Evolutionary conservation across 37 sponge, comb jelly and placozoan genomes (phyloP), one percentile per base, ranked within the genome.

Genomic region (Crambe crambe): DNA sequence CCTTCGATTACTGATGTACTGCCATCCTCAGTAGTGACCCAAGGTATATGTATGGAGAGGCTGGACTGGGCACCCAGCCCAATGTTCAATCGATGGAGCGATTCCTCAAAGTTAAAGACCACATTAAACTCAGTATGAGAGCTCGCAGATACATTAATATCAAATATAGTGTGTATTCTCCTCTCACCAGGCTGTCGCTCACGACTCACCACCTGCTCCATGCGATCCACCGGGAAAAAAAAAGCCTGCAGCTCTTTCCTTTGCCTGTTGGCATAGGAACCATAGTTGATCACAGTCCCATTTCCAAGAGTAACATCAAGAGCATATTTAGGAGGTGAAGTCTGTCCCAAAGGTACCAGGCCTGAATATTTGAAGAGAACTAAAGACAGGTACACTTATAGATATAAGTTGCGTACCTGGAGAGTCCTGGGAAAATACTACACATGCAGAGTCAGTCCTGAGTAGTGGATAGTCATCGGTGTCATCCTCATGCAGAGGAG

Each of bases 171-270:
- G 64, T 70, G 83, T 17, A 83, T 73, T 63, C 91, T 80, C 71
- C 41, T 81, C 59, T 88, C 79, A 20, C 94, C 94, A 4, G 80
- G 66, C 30, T 67, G 51, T 34, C 87, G 94, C 25, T 64, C 0
- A 21, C 23, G n/a, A n/a, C 87, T 78, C 10, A 83, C 73, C n/a
- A 71, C 68, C 2, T 69, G 31, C 27, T 60, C 79, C 23, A 32
- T 34, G 69, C 78, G 83, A 72, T 89, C 87, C 67, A 67, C 74
- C 1, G 94, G 94, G 73, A 87, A 86, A 47, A 94, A 94, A 61
- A 90, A 75, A 0, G 42, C 35, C 54, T 89, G 88, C 23, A 94
- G 69, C 4, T 56, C 32, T 4, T 37, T 75, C 77, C 90, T 67
- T 18, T 85, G 85, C 3, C 80, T 57, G 72, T 85, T 84, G 25